These are phyloP conservation scores for Atherinosoma microstoma DNA, from an alignment of 2,797 vertebrate genomes.

Conservation along the genomic window DNA sequence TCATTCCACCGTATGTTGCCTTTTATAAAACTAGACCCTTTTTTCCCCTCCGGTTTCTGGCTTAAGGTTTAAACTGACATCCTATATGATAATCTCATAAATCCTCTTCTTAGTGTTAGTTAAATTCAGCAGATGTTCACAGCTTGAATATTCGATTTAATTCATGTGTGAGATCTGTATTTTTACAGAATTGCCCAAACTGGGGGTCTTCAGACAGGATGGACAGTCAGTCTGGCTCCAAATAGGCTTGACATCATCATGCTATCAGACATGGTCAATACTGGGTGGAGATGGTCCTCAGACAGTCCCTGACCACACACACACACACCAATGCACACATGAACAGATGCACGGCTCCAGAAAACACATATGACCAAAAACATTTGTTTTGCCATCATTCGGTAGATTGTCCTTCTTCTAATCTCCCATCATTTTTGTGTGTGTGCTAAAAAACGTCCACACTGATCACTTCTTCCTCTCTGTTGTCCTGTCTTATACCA, in stretches of 20 bases:
- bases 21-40: too few species aligned
- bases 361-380: not conserved
- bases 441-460: conserved; percentile 5
- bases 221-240: conserved; percentile 67
- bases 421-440: not conserved
- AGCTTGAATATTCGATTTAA: not conserved
- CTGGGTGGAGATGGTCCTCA: conserved; percentile 34
- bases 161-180: not conserved
- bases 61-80: not conserved
- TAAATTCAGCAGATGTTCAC: too few species aligned
- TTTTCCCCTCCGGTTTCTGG: too few species aligned
- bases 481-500: conserved; percentile 42
- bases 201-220: conserved; percentile 21
- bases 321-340: not conserved
- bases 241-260: conserved; percentile 61
- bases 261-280: conserved; percentile 66
- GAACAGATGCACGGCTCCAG: not conserved
- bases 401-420: not conserved
- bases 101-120: too few species aligned
- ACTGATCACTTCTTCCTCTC: conserved; percentile 40
- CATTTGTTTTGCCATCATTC: conserved; percentile 11
- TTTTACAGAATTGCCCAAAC: not conserved
- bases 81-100: not conserved
- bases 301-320: conserved; percentile 31
- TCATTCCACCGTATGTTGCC: not conserved